A percentile compares a stretch with the other conserved stretches of the same genome.
Evolutionary conservation across 2,888 invertebrate species (phyloP).

Genomic region (Homarus gammarus): DNA sequence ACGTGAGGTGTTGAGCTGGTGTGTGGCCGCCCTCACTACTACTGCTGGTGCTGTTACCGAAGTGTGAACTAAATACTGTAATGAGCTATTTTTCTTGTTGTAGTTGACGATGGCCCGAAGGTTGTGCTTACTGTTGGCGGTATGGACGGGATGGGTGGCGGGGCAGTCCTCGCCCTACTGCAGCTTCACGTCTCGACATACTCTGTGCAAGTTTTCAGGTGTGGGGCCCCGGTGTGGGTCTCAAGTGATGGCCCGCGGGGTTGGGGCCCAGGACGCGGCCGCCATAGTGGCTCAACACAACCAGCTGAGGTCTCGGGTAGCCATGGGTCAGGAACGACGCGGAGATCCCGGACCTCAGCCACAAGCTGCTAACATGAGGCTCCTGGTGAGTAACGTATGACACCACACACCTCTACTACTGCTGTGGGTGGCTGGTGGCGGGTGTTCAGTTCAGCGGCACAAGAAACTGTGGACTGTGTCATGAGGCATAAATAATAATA

Average conservation of each 20-base stretch:
- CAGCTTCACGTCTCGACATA: constrained; percentile 71
- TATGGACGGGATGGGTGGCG: constrained; percentile 24
- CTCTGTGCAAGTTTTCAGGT: constrained; percentile 68
- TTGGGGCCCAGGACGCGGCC: constrained; percentile 67
- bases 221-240: constrained; percentile 64
- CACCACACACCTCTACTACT: too few species aligned
- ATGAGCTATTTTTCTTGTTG: background rate
- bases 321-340: constrained; percentile 75
- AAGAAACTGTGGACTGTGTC: too few species aligned
- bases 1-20: too few species aligned
- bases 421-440: too few species aligned
- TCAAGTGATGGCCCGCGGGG: constrained; percentile 55
- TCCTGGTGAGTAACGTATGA: constrained; percentile 76
- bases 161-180: constrained; percentile 71
- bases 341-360: constrained; percentile 76
- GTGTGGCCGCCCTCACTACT: too few species aligned
- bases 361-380: constrained; percentile 76
- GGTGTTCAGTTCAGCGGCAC: too few species aligned
- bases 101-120: constrained; percentile 61
- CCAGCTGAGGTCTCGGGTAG: constrained; percentile 76
- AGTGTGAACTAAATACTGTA: too few species aligned
- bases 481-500: too few species aligned
- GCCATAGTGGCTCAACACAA: constrained; percentile 76
- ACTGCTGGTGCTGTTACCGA: too few species aligned
- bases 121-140: constrained; percentile 37